Evolutionary conservation across 2,888 invertebrate genomes (phyloP), one percentile per base, ranked within the genome.

Genomic region (Brenthis hecate): DNA sequence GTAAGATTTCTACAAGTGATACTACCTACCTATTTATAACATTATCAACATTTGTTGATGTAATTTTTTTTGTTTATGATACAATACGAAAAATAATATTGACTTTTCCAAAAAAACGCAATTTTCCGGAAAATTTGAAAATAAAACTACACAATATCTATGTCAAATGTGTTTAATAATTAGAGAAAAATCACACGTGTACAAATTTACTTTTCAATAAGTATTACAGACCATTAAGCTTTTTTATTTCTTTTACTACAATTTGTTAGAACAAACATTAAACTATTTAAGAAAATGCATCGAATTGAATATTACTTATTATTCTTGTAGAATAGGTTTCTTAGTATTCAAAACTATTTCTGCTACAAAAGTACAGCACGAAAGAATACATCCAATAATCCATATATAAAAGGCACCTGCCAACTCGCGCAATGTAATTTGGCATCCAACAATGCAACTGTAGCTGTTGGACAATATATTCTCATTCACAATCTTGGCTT

Each of bases 361-460:
- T 23, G 83, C 13, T 2, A 82, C 8, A 76, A 91, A 88, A 13
- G 83, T 72, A 53, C 73, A 66, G 61, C 70, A 71, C 1, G 91
- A 83, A 1, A 87, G 2, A 6, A 72, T 19, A 70, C 85, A 86
- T 0, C 91, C 90, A 43, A 82, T 55, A 0, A 81, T 57, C 87
- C 86, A 88, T 8, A 85, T 23, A 69, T 85, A 89, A 69, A 88
- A 84, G 0, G 77, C 79, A 6, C 89, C 88, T 2, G 81, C 83
- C 1, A 80, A 74, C 69, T 89, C 86, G 0, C 61, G 50, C 19
- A 88, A 58, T 1, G 85, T 83, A 14, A 92, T 86, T 6, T 76
- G 75, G 66, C 92, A 91, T 0, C 91, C 91, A 3, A 73, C 64
- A 43, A 78, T 77, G 64, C 91, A 92, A 50, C 81, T 84, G 63